Base-by-base conservation (phyloP, 2,113 vertebrate species). In the Dolichallabes microphthalmus region DNA sequence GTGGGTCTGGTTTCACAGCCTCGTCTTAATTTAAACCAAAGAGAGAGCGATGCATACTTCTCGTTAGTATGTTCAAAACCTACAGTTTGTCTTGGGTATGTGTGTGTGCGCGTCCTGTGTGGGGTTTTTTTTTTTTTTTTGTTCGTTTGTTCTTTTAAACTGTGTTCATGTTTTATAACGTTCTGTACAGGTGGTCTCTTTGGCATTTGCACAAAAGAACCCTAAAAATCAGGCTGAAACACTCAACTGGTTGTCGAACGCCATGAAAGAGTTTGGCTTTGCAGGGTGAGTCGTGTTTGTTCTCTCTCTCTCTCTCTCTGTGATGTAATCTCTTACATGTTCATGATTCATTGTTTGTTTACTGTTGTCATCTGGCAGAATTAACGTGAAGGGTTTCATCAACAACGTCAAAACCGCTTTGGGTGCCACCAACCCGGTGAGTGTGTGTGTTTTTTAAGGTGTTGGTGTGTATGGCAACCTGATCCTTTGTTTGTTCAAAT, bases 191-290 rank as follows among this genome's bases (percentile, higher is more conserved):
- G 96, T 98, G 87, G 96, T 99, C 83, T 96, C 97, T 1, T 91
- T 95, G 91, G 97, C 96, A 0, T 99, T 99, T 88, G 94, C 97
- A 76, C 98, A 99, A 90, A 99, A 99, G 94, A 99, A 99, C 92
- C 98, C 98, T 57, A 99, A 99, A 93, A 99, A 98, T 91, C 98
- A 99, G 68, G 98, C 98, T 2, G 98, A 99, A 94, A 94, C 96
- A 11, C 93, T 99, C 80, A 99, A 97, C 89, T 99, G 98, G 98
- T 91, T 99, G 79, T 94, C 97, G 79, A 97, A 97, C 90, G 97
- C 97, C 61, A 99, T 99, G 93, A 99, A 98, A 93, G 98, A 99
- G 92, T 99, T 99, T 94, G 98, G 98, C 27, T 99, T 99, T 93
- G 92, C 96, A 88, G 98, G 98, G 98, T 99, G 92, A 81, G 95